Evolutionary conservation across 2,888 invertebrate genomes (phyloP).

Genomic region (Notodonta dromedarius): DNA sequence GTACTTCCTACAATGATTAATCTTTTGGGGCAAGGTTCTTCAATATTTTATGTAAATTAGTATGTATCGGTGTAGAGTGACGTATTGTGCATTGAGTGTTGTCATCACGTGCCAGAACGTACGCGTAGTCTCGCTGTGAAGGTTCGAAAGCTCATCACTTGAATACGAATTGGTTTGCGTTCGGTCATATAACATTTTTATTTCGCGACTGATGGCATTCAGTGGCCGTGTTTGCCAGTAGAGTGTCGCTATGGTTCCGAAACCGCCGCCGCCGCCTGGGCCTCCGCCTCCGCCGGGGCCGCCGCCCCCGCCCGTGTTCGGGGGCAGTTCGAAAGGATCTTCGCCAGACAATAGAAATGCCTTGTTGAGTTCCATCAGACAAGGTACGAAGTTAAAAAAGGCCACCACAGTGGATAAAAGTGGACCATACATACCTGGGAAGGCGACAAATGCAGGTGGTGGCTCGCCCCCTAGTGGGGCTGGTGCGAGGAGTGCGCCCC

Average conservation of each 20-base stretch:
- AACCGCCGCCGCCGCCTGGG: slow-evolving; percentile 87
- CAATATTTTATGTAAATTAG: slow-evolving; percentile 75
- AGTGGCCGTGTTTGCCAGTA: slow-evolving; percentile 42
- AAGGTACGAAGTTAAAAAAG: slow-evolving; percentile 92
- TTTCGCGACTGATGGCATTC: slow-evolving; percentile 52
- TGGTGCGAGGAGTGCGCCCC: slow-evolving; percentile 60
- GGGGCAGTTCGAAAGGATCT: slow-evolving; percentile 72
- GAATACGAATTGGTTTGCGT: slow-evolving; percentile 29
- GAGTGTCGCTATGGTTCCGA: slow-evolving; percentile 62
- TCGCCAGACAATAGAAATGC: slow-evolving; percentile 87
- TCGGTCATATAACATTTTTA: slow-evolving; percentile 38
- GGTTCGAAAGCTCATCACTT: slow-evolving; percentile 35
- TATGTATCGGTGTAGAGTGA: slow-evolving; percentile 65
- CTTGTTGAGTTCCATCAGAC: slow-evolving; percentile 92
- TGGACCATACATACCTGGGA: slow-evolving; percentile 90
- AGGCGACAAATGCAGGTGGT: slow-evolving; percentile 63
- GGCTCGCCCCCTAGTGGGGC: slow-evolving; percentile 61
- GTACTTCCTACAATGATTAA: slow-evolving; percentile 77
- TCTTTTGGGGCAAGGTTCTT: slow-evolving; percentile 77
- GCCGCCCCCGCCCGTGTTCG: slow-evolving; percentile 81
- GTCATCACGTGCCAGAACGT: slow-evolving; percentile 61
- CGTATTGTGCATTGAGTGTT: slow-evolving; percentile 62
- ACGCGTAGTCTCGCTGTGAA: slow-evolving; percentile 48
- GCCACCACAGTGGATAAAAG: slow-evolving; percentile 96
- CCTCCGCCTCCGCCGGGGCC: slow-evolving; percentile 87